These are phyloP conservation scores for Callosobruchus maculatus DNA, from an alignment of 2,888 invertebrate genomes.

Conservation along the genomic window DNA sequence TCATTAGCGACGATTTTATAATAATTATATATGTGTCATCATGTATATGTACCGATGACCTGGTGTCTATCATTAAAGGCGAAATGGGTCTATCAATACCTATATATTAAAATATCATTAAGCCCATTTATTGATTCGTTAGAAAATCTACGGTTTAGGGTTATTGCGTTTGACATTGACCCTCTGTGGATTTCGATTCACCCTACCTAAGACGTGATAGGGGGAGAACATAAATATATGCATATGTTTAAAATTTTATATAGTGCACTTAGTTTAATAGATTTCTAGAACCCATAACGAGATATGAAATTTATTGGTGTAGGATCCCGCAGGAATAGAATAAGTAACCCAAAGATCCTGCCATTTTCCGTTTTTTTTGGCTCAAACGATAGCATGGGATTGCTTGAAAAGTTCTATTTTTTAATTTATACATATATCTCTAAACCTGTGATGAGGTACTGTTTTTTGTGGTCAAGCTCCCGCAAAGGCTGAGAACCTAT, in stretches of 20 bases:
- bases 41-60: not conserved
- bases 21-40: not conserved
- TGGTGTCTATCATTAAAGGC: not conserved
- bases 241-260: not conserved
- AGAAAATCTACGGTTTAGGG: not conserved
- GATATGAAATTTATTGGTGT: too few species aligned
- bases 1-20: not conserved
- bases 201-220: not conserved
- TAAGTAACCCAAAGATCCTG: too few species aligned
- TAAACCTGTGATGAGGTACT: too few species aligned
- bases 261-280: not conserved
- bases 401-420: too few species aligned
- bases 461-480: too few species aligned
- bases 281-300: not conserved
- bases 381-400: too few species aligned
- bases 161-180: not conserved
- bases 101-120: not conserved
- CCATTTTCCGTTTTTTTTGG: too few species aligned
- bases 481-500: too few species aligned
- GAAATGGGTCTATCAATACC: not conserved
- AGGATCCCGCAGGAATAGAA: too few species aligned
- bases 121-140: not conserved
- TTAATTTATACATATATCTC: too few species aligned
- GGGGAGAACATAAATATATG: not conserved
- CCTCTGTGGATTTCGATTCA: not conserved